These are phyloP conservation scores for Hemiscyllium ocellatum DNA, from an alignment of 2,113 vertebrate species.

Conservation along the genomic window DNA sequence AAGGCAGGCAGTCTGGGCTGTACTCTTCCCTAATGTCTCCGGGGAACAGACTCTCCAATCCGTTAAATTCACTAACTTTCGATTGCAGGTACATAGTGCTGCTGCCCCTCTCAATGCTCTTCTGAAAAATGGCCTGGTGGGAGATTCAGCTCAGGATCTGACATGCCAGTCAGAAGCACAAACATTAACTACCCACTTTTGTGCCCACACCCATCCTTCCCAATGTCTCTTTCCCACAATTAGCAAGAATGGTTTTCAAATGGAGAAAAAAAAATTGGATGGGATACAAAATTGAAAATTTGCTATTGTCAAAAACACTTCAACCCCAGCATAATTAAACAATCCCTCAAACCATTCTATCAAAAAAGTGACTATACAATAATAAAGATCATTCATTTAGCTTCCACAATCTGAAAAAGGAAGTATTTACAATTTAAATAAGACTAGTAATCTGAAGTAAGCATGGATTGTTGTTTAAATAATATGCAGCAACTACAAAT, in stretches of 20 bases:
- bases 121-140: too few species aligned
- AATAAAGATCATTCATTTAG: neutral
- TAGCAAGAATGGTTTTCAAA: neutral
- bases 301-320: neutral
- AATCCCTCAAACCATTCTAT: neutral
- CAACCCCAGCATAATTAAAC: neutral
- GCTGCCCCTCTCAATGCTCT: too few species aligned
- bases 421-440: neutral
- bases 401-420: neutral
- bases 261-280: neutral
- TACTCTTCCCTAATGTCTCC: too few species aligned
- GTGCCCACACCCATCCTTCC: too few species aligned
- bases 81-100: too few species aligned
- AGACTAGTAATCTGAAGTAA: neutral
- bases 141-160: too few species aligned
- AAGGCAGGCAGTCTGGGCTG: too few species aligned
- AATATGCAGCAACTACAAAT: neutral
- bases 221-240: neutral
- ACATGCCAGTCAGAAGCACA: too few species aligned
- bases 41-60: too few species aligned
- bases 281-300: too few species aligned
- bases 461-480: conserved; percentile 20
- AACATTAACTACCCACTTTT: too few species aligned
- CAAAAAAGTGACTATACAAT: neutral
- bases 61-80: too few species aligned